Evolutionary conservation across 2,113 vertebrate genomes (phyloP), one percentile per base, ranked within the genome.

Genomic region (Lagopus muta): DNA sequence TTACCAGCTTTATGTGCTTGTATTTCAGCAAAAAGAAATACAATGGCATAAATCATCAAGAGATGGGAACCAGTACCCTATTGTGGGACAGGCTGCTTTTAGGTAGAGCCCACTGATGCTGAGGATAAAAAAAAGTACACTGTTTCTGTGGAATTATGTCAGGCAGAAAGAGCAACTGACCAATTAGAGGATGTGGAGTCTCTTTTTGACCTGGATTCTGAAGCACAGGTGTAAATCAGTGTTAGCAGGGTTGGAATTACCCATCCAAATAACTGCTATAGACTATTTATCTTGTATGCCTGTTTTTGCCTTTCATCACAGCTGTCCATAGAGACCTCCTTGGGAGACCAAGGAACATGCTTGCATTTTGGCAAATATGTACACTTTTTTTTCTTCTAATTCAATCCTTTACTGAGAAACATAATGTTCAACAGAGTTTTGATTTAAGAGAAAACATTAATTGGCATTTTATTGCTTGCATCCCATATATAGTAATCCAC

Each of bases 281-380:
- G 43, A 6, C 10, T 40, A 10, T 9, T 54, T 85, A 19, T 40
- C 24, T 40, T 42, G 7, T 0, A 0, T 0, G 0, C 19, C 17
- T 4, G 2, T 77, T 84, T 81, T 50, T 2, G 13, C 17, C 40
- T 64, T 84, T 74, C 50, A 70, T 34, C 60, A 82, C 6, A 52
- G 11, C 8, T 74, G 22, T 57, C 18, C 21, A 40, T n/a, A 13
- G 13, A 82, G 25, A 9, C 6, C 5, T 61, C 28, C 60, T 25
- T 62, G 20, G 27, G 22, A 36, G 15, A 54, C 10, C 12, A 27
- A 12, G 15, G 62, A 62, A 2, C 3, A 36, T 27, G 40, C 14
- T 36, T 77, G 27, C 21, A 57, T 73, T 45, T 24, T 25, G 85
- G 7, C 27, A 61, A 50, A 2, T 19, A 28, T 4, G 3, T 30